Percentiles rank a stretch among this genome's conserved stretches.
Conservation (phyloP, 2,888 invertebrate species). For the Drosophila yooni region DNA sequence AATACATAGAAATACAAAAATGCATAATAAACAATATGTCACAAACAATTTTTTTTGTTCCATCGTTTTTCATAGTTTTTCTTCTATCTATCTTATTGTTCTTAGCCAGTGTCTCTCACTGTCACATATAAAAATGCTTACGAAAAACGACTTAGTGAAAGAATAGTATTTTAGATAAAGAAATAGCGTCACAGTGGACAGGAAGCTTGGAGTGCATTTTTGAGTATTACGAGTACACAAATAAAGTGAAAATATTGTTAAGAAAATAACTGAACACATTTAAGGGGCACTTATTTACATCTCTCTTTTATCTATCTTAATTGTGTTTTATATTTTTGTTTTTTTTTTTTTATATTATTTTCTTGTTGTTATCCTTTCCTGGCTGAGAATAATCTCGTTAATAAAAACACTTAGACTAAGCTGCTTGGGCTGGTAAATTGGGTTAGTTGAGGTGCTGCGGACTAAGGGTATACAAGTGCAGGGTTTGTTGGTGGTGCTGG, state of each 20-base stretch:
- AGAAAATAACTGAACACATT: constrained; percentile 49
- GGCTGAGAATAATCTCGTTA: constrained; percentile 62
- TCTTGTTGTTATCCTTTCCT: constrained; percentile 40
- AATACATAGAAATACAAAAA: constrained; percentile 72
- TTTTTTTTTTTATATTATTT: constrained; percentile 11
- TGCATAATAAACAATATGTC: constrained; percentile 83
- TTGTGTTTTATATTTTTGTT: constrained; percentile 5
- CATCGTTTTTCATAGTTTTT: constrained; percentile 36
- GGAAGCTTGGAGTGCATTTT: constrained; percentile 70
- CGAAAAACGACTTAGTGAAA: constrained; percentile 29
- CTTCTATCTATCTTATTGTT: constrained; percentile 18
- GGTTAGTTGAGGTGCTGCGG: constrained; percentile 51
- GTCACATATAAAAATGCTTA: constrained; percentile 24
- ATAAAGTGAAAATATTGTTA: constrained; percentile 8
- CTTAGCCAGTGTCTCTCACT: constrained; percentile 15
- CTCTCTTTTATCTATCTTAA: constrained; percentile 1
- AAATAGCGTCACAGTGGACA: constrained; percentile 45
- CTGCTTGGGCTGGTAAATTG: constrained; percentile 55
- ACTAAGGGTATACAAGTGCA: constrained; percentile 41
- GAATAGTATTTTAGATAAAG: constrained; percentile 23
- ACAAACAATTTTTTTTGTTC: constrained; percentile 61
- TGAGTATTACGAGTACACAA: constrained; percentile 20
- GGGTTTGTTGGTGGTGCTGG: constrained; percentile 54
- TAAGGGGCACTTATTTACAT: constrained; percentile 38
- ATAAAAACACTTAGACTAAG: constrained; percentile 63